Percentiles rank a stretch among this genome's conserved stretches.
Evolutionary conservation across 2,888 invertebrate genomes (phyloP).

Genomic region (Leptogaster cylindrica): DNA sequence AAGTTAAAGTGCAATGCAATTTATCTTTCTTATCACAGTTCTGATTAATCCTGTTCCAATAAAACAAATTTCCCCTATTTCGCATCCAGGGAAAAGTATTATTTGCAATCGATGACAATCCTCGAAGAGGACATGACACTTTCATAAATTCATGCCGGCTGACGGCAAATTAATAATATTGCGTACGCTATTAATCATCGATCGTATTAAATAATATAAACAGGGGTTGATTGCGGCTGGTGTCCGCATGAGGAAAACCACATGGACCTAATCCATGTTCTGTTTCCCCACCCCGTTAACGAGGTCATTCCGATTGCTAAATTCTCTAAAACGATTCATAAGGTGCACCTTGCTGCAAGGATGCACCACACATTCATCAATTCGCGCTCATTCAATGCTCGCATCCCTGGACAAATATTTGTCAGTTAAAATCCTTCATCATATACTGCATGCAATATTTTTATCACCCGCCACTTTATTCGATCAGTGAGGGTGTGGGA

Average conservation of each 20-base stretch:
- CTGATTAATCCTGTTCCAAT: constrained; percentile 23
- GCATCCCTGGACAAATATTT: constrained; percentile 37
- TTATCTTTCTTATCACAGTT: constrained; percentile 17
- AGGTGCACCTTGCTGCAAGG: constrained; percentile 27
- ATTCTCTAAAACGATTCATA: constrained; percentile 23
- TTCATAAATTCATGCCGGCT: constrained; percentile 42
- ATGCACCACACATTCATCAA: constrained; percentile 31
- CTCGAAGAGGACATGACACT: constrained; percentile 35
- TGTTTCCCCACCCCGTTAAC: no score
- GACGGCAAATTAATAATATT: constrained; percentile 44
- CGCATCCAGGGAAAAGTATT: no score
- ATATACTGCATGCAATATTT: constrained; percentile 8
- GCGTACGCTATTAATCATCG: constrained; percentile 43
- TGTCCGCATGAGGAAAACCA: neutral
- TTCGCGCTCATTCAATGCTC: constrained; percentile 18
- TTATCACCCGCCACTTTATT: neutral
- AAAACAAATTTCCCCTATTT: neutral
- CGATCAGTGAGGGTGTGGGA: neutral
- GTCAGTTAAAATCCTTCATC: constrained; percentile 36
- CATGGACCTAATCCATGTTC: no score
- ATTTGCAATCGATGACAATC: constrained; percentile 13
- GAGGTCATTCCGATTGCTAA: neutral
- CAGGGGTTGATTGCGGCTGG: neutral
- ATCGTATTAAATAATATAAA: constrained; percentile 36
- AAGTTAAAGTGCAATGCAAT: no score